These are phyloP conservation scores for Diadophis punctatus DNA, from an alignment of 2,113 vertebrate genomes.

Conservation along the genomic window DNA sequence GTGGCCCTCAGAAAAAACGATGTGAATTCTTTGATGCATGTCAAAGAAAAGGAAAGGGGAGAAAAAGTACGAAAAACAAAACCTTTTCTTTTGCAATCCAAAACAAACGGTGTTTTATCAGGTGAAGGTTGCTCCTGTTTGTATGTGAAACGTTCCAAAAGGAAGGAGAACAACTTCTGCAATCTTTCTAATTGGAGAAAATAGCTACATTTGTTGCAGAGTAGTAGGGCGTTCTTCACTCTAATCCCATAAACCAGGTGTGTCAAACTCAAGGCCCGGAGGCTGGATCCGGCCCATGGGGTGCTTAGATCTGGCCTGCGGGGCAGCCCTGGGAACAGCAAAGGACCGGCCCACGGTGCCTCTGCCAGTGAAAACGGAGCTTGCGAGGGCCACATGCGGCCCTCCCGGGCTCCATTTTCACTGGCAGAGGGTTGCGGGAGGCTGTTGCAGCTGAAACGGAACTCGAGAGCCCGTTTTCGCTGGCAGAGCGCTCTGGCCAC, in stretches of 20 bases:
- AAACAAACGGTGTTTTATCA: background rate
- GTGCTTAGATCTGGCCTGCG: too few species aligned
- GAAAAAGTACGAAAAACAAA: background rate
- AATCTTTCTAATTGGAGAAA: background rate
- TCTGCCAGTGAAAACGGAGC: too few species aligned
- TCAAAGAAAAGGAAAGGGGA: background rate
- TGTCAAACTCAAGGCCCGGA: background rate
- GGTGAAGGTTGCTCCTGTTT: background rate
- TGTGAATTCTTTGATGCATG: background rate
- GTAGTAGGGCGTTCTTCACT: background rate
- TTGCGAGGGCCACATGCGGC: fast-evolving
- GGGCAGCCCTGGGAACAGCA: too few species aligned
- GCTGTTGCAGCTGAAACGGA: too few species aligned
- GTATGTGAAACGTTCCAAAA: background rate
- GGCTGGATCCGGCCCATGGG: fast-evolving
- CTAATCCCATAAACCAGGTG: background rate
- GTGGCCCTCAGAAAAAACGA: background rate
- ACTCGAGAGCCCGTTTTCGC: too few species aligned
- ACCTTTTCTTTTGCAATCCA: background rate
- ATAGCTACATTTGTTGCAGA: background rate
- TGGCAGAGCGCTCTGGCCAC: too few species aligned
- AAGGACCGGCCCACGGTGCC: too few species aligned
- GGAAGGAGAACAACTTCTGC: background rate
- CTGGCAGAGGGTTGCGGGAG: too few species aligned
- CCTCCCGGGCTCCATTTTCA: too few species aligned